A percentile compares a stretch with the other conserved stretches of the same genome.
Evolutionary conservation across 2,113 vertebrate species (phyloP).

Genomic region (Aegotheles bennettii): DNA sequence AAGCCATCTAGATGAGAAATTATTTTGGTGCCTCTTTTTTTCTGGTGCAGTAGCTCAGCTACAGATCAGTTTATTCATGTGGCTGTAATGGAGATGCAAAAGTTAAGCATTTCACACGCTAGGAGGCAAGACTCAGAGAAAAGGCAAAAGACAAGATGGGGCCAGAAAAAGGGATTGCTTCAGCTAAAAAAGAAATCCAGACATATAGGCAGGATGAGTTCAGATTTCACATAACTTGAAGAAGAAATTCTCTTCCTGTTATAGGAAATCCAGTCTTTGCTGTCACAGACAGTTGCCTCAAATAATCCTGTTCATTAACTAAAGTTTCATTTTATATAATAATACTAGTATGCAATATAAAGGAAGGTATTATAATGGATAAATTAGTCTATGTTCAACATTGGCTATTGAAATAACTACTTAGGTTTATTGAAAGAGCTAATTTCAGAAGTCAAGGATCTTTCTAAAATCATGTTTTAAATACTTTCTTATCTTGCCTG

Average conservation of each 20-base stretch:
- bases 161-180: background rate
- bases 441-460: background rate
- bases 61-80: background rate
- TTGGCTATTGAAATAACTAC: background rate
- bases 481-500: conserved; percentile 44
- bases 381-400: background rate
- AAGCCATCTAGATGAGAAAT: background rate
- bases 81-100: background rate
- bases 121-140: background rate
- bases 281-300: background rate
- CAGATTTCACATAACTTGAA: background rate
- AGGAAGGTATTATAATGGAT: background rate
- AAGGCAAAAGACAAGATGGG: background rate
- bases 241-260: background rate
- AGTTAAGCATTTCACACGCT: background rate
- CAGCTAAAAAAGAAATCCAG: background rate
- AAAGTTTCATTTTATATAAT: background rate
- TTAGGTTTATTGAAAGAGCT: background rate
- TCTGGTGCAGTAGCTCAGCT: background rate
- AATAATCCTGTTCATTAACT: background rate
- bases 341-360: background rate
- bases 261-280: background rate
- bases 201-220: background rate
- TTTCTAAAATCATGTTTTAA: conserved; percentile 41
- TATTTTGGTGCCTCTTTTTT: background rate